phyloP scores from a whole-genome alignment of 2,888 invertebrate species.

The Acrobasis consociella region DNA sequence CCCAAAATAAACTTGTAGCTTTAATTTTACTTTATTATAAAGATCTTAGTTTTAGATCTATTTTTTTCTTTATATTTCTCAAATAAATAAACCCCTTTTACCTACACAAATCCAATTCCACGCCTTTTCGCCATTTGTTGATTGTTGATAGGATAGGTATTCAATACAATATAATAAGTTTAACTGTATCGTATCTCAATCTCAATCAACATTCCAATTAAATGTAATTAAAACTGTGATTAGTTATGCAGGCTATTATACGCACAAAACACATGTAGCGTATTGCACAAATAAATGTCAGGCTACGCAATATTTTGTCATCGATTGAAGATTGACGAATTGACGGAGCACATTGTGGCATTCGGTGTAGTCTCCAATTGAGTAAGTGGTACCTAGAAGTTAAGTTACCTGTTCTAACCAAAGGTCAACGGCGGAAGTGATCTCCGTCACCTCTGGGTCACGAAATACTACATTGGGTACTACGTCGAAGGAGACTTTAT shows the following conservation, averaged over 20 bases:
- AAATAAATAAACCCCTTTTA: no score
- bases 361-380: neutral
- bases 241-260: neutral
- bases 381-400: conserved; percentile 4
- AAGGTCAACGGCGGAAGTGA: conserved; percentile 33
- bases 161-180: neutral
- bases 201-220: neutral
- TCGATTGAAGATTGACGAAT: conserved; percentile 10
- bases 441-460: conserved; percentile 24
- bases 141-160: no score
- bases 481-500: neutral
- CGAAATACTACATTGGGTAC: neutral
- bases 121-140: neutral
- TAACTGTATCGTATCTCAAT: neutral
- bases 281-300: conserved; percentile 12
- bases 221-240: neutral
- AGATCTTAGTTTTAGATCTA: neutral
- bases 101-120: neutral
- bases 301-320: conserved; percentile 4
- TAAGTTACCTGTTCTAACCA: conserved; percentile 18
- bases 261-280: neutral
- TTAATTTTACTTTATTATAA: no score
- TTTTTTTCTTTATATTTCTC: neutral
- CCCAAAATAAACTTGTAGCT: no score
- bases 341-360: neutral